phyloP scores from a whole-genome alignment of 2,113 vertebrate genomes.

The Larimichthys polyactis region DNA sequence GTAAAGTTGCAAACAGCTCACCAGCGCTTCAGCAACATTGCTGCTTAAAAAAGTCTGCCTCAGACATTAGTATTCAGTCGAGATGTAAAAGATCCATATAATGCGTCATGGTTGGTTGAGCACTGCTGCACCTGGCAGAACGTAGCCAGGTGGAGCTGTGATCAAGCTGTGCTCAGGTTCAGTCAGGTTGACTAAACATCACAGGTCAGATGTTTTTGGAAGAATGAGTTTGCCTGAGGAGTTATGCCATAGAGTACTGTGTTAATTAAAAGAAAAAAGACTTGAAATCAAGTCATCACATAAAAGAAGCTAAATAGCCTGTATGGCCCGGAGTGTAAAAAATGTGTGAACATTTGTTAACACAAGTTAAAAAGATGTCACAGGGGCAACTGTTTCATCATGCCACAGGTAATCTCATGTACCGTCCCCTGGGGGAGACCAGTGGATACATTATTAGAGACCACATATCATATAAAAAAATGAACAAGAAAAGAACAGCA shows the following conservation, averaged over 20 bases:
- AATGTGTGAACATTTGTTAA: conserved; percentile 16
- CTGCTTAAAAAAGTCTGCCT: not conserved
- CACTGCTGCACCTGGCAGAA: not conserved
- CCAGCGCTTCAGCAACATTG: not conserved
- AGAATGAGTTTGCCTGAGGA: conserved; percentile 1
- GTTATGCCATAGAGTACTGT: conserved; percentile 6
- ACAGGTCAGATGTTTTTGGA: not conserved
- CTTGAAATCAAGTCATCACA: conserved; percentile 16
- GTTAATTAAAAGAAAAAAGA: conserved; percentile 18
- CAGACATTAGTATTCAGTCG: not conserved
- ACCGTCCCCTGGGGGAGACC: conserved; percentile 15
- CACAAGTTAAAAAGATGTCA: conserved; percentile 27
- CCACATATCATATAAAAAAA: conserved; percentile 1
- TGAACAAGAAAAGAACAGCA: not conserved
- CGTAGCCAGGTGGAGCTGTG: not conserved
- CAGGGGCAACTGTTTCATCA: conserved; percentile 22
- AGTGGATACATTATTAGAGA: conserved; percentile 19
- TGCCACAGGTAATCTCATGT: conserved; percentile 43
- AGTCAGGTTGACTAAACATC: conserved; percentile 5
- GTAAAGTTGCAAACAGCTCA: conserved; percentile 70
- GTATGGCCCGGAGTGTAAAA: not conserved
- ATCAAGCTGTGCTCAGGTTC: conserved; percentile 8
- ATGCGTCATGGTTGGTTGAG: not conserved
- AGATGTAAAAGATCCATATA: not conserved
- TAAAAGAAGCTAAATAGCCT: conserved; percentile 4